Conservation (phyloP, 1,140 invertebrate species). For the Sitophilus oryzae region DNA sequence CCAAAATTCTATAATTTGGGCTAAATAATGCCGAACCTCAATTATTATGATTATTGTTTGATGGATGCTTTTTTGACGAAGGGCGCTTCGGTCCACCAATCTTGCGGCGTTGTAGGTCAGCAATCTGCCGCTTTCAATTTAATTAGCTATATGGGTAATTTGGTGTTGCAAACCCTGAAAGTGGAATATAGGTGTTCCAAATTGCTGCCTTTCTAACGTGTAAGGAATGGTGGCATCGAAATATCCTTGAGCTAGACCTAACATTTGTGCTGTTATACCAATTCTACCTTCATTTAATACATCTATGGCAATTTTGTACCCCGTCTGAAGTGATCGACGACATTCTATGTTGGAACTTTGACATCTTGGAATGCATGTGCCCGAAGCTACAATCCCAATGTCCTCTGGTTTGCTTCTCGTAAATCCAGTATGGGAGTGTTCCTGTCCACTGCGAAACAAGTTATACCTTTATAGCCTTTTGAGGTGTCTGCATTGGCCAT, state of each 20-base stretch:
- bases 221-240: conserved; percentile 91
- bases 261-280: conserved; percentile 93
- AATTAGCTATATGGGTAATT: conserved; percentile 78
- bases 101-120: conserved; percentile 92
- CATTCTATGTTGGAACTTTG: conserved; percentile 66
- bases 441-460: conserved; percentile 90
- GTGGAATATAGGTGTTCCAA: conserved; percentile 80
- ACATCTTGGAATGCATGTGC: conserved; percentile 94
- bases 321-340: conserved; percentile 81
- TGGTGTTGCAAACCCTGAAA: conserved; percentile 95
- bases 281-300: conserved; percentile 94
- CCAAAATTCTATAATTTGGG: too few relatives aligned
- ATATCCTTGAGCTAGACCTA: conserved; percentile 89
- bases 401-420: conserved; percentile 85
- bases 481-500: conserved; percentile 85
- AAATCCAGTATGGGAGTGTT: conserved; percentile 83
- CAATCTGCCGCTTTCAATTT: conserved; percentile 83
- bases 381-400: conserved; percentile 85
- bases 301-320: conserved; percentile 90
- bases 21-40: too few relatives aligned
- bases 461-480: conserved; percentile 81
- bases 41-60: too few relatives aligned
- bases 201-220: conserved; percentile 90
- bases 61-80: conserved; percentile 92
- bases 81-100: conserved; percentile 73